Percentiles rank a stretch among this genome's conserved stretches.
Conservation (phyloP, 2,797 vertebrate genomes). For the Crenichthys baileyi region DNA sequence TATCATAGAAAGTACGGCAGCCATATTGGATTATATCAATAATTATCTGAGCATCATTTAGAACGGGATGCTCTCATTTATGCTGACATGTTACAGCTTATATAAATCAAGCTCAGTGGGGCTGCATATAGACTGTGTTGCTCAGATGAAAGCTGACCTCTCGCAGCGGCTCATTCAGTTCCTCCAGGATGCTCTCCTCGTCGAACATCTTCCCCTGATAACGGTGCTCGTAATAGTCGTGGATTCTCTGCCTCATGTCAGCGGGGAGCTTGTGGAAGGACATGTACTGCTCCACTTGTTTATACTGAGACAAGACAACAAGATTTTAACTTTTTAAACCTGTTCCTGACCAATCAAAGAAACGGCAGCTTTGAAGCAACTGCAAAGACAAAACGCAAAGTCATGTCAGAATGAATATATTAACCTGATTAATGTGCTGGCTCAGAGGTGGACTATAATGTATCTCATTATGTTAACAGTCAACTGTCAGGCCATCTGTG, state of each 20-base stretch:
- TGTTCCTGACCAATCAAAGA: background rate
- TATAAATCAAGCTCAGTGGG: background rate
- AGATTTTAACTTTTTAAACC: background rate
- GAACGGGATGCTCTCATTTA: slow-evolving; percentile 17
- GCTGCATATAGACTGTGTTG: background rate
- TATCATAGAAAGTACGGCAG: slow-evolving; percentile 51
- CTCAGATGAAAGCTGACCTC: slow-evolving; percentile 81
- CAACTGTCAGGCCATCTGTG: slow-evolving; percentile 77
- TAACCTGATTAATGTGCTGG: slow-evolving; percentile 72
- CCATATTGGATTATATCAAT: slow-evolving; percentile 53
- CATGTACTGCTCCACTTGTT: slow-evolving; percentile 99
- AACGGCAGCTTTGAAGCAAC: slow-evolving; percentile 1
- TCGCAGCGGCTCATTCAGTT: slow-evolving; percentile 93
- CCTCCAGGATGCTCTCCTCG: slow-evolving; percentile 97
- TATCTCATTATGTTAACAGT: slow-evolving; percentile 77
- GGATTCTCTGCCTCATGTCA: slow-evolving; percentile 95
- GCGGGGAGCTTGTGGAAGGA: slow-evolving; percentile 98
- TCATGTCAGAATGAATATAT: slow-evolving; percentile 62
- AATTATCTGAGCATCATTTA: slow-evolving; percentile 52
- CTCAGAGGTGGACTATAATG: slow-evolving; percentile 66
- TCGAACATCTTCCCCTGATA: slow-evolving; percentile 99
- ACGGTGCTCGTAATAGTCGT: slow-evolving; percentile 97
- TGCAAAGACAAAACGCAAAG: slow-evolving; percentile 55
- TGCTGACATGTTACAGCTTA: background rate
- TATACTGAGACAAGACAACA: slow-evolving; percentile 84